Conservation (phyloP, 2,888 invertebrate genomes). For the Subacronicta megacephala region DNA sequence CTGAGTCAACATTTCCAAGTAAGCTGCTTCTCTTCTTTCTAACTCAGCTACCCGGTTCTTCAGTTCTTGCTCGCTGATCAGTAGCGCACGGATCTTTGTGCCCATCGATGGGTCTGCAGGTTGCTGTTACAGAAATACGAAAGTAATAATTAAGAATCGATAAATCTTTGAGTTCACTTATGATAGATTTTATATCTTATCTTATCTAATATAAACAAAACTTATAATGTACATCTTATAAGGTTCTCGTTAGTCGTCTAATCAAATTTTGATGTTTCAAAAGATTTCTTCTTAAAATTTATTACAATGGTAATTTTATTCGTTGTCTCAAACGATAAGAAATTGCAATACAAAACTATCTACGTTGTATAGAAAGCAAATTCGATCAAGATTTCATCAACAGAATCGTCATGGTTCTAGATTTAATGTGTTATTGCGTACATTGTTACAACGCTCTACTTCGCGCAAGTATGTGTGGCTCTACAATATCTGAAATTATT, state of each 20-base stretch:
- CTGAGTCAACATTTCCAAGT: conserved; percentile 92
- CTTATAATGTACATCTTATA: no score
- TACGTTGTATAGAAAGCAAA: conserved; percentile 17
- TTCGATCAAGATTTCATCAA: conserved; percentile 57
- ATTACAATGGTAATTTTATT: background rate
- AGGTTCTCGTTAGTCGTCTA: no score
- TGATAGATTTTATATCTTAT: no score
- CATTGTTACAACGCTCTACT: conserved; percentile 64
- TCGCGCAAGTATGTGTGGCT: conserved; percentile 30
- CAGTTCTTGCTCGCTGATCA: conserved; percentile 89
- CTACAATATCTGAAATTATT: conserved; percentile 20
- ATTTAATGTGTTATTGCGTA: conserved; percentile 58
- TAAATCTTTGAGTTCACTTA: background rate
- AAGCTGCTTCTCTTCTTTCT: conserved; percentile 91
- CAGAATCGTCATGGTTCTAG: conserved; percentile 64
- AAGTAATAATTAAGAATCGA: background rate
- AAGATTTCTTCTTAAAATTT: background rate
- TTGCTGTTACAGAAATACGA: conserved; percentile 55
- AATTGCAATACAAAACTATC: conserved; percentile 8
- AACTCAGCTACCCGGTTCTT: conserved; percentile 91
- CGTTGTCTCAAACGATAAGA: conserved; percentile 5
- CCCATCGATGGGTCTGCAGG: conserved; percentile 70
- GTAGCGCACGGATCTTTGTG: conserved; percentile 77
- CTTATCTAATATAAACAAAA: no score
- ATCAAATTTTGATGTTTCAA: no score